phyloP scores from a whole-genome alignment of 1,140 invertebrate species.

The Phthorimaea operculella region DNA sequence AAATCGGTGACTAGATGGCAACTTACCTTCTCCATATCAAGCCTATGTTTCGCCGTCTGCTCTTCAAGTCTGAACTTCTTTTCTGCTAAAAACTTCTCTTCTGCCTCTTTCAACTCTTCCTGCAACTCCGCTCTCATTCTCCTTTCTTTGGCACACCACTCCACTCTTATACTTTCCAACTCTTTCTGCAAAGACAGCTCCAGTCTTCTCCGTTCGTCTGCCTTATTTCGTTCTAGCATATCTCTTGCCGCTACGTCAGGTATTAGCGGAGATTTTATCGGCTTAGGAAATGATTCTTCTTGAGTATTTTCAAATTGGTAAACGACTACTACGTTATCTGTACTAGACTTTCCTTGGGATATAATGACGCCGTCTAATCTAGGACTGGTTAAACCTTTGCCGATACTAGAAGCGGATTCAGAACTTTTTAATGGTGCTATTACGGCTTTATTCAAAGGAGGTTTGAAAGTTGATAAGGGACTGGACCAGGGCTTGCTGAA shows the following conservation, averaged over 20 bases:
- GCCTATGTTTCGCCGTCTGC: slow-evolving; percentile 62
- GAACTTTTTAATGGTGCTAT: slow-evolving; percentile 40
- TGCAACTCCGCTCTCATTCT: slow-evolving; percentile 64
- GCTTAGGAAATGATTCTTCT: slow-evolving; percentile 35
- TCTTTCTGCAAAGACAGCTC: slow-evolving; percentile 54
- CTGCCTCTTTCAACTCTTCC: slow-evolving; percentile 64
- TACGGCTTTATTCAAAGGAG: slow-evolving; percentile 40
- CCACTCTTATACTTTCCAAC: slow-evolving; percentile 50
- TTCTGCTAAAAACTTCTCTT: slow-evolving; percentile 67
- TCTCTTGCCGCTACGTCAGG: slow-evolving; percentile 48
- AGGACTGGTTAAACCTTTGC: slow-evolving; percentile 46
- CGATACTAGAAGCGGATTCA: slow-evolving; percentile 43
- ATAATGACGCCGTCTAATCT: slow-evolving; percentile 55
- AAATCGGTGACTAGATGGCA: no score
- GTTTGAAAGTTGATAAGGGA: slow-evolving; percentile 51
- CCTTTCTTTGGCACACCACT: slow-evolving; percentile 58
- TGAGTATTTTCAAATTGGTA: slow-evolving; percentile 55
- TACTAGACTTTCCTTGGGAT: slow-evolving; percentile 56
- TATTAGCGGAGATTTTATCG: slow-evolving; percentile 42
- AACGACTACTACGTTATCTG: slow-evolving; percentile 56
- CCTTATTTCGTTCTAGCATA: slow-evolving; percentile 47
- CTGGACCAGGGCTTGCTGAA: slow-evolving; percentile 43
- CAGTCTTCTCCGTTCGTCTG: slow-evolving; percentile 50
- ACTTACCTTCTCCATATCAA: slow-evolving; percentile 65
- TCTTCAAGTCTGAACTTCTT: slow-evolving; percentile 59